These are phyloP conservation scores for Hyposmocoma kahamanoa DNA, from an alignment of 1,140 invertebrate species.

Conservation along the genomic window DNA sequence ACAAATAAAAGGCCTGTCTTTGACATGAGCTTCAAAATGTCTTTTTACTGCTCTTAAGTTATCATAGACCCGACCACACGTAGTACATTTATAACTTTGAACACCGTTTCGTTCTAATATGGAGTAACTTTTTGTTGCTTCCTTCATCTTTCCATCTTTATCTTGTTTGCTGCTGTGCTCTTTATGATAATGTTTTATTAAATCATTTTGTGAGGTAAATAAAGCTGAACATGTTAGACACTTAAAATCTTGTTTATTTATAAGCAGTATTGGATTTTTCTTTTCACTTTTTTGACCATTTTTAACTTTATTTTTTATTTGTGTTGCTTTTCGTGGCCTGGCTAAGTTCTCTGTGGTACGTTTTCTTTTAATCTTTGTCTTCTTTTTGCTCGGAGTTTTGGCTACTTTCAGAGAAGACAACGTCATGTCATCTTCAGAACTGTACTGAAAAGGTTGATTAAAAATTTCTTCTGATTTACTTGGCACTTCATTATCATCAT, in stretches of 20 bases:
- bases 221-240: constrained; percentile 40
- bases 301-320: neutral
- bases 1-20: constrained; percentile 38
- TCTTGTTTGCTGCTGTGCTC: constrained; percentile 16
- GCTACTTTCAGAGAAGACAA: neutral
- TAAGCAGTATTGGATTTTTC: neutral
- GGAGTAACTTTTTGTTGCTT: neutral
- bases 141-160: constrained; percentile 1
- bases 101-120: too few species aligned
- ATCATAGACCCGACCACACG: constrained; percentile 29
- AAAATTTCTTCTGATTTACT: neutral
- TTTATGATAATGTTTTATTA: constrained; percentile 34
- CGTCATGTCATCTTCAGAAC: too few species aligned
- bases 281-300: neutral
- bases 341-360: neutral
- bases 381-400: neutral
- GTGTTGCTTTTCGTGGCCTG: neutral
- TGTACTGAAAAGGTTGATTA: too few species aligned
- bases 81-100: constrained; percentile 29
- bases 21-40: constrained; percentile 28
- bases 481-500: neutral
- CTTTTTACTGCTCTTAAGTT: constrained; percentile 24
- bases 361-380: neutral
- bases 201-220: constrained; percentile 19
- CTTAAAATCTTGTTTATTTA: constrained; percentile 13